A percentile compares a stretch with the other conserved stretches of the same genome.
Conservation (phyloP, 2,113 vertebrate species). For the Lichenostomus cassidix region DNA sequence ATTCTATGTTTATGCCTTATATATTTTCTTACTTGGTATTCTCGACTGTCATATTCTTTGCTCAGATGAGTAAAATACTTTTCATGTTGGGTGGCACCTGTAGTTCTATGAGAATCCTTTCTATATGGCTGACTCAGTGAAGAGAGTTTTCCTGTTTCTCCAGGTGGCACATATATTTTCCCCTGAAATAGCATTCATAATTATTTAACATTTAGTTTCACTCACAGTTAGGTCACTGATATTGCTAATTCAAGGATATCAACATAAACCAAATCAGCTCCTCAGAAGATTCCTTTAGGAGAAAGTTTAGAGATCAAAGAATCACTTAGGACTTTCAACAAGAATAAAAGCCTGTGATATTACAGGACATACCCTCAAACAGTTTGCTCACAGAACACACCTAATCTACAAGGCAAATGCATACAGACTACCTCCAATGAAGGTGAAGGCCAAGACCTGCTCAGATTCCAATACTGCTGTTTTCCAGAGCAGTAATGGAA, state of each 20-base stretch:
- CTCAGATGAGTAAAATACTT: not conserved
- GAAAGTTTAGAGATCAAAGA: not conserved
- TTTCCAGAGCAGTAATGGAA: not conserved
- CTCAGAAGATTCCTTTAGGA: not conserved
- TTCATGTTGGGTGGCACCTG: not conserved
- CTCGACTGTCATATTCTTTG: not conserved
- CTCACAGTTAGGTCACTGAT: not conserved
- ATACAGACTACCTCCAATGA: not conserved
- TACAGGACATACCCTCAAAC: not conserved
- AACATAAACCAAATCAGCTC: not conserved
- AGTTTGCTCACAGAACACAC: not conserved
- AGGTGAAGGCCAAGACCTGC: not conserved
- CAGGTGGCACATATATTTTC: not conserved
- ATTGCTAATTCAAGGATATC: not conserved
- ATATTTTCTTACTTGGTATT: not conserved
- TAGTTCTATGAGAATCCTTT: not conserved
- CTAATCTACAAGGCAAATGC: not conserved
- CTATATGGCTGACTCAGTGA: not conserved
- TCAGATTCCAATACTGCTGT: no score
- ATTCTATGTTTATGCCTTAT: not conserved
- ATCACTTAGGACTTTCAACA: not conserved
- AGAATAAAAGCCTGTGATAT: not conserved
- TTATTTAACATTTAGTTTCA: not conserved
- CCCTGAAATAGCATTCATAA: not conserved
- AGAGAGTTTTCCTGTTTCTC: not conserved